Conservation (phyloP, 2,797 vertebrate genomes). For the Tragopan temminckii region DNA sequence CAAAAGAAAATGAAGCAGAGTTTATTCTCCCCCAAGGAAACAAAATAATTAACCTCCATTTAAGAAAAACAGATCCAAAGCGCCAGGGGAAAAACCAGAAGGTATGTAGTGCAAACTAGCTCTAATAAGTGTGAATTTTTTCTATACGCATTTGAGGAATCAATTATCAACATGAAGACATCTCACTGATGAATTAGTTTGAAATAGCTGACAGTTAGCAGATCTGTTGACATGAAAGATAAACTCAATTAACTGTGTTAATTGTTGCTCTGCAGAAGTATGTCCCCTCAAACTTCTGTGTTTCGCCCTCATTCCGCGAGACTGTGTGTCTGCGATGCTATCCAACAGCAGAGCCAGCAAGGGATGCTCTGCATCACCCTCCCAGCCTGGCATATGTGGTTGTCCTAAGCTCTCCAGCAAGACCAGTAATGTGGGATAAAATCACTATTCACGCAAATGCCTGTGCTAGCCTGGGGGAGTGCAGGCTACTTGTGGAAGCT, state of each 20-base stretch:
- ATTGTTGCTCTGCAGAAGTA: conserved; percentile 13
- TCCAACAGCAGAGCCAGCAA: rapidly evolving
- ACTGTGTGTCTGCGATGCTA: not conserved
- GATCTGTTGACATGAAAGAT: conserved; percentile 58
- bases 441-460: not conserved
- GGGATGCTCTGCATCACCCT: not conserved
- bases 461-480: not conserved
- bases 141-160: conserved; percentile 51
- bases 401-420: not conserved
- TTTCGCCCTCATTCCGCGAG: not conserved
- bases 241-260: conserved; percentile 61
- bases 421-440: not conserved
- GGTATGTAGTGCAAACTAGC: not conserved
- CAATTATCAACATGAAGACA: conserved; percentile 49
- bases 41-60: conserved; percentile 51
- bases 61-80: conserved; percentile 48
- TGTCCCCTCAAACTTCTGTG: not conserved
- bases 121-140: conserved; percentile 50
- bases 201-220: conserved; percentile 55
- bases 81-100: conserved; percentile 1
- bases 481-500: not conserved
- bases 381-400: rapidly evolving
- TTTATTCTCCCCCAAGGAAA: conserved; percentile 63
- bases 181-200: conserved; percentile 38
- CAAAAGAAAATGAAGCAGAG: conserved; percentile 42